Evolutionary conservation across 1,140 invertebrate species (phyloP).

Genomic region (Charaxes varanes): DNA sequence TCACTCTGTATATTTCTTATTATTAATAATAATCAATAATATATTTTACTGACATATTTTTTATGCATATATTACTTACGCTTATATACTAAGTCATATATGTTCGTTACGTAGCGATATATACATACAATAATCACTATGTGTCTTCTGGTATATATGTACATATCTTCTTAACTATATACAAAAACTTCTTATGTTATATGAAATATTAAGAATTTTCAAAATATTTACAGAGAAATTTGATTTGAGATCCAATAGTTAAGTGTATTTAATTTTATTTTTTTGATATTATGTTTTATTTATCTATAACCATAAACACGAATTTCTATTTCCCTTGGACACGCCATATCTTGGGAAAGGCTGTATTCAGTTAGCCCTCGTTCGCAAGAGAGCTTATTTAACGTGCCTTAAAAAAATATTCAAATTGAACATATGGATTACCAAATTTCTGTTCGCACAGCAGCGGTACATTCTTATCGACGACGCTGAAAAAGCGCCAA

Average conservation of each 20-base stretch:
- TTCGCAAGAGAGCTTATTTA: no score
- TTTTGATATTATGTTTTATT: no score
- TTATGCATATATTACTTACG: conserved; percentile 10
- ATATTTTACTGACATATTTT: neutral
- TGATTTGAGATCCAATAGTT: neutral
- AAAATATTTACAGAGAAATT: conserved; percentile 2
- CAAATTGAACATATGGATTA: no score
- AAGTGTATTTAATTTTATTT: conserved; percentile 1
- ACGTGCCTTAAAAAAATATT: no score
- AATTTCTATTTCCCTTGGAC: no score
- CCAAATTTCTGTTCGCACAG: no score
- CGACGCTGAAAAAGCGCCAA: no score
- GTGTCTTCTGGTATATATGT: conserved; percentile 49
- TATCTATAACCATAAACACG: no score
- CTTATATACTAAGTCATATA: conserved; percentile 26
- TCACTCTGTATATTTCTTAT: conserved; percentile 24
- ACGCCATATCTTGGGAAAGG: no score
- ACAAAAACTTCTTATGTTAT: conserved; percentile 11
- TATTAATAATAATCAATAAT: neutral
- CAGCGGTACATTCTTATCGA: no score
- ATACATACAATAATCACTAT: conserved; percentile 61
- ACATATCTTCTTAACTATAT: conserved; percentile 31
- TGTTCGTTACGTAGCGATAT: conserved; percentile 25
- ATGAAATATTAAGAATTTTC: conserved; percentile 1
- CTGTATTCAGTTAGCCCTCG: no score